Base-by-base conservation (phyloP, 2,888 invertebrate species). In the Magallana nippona region DNA sequence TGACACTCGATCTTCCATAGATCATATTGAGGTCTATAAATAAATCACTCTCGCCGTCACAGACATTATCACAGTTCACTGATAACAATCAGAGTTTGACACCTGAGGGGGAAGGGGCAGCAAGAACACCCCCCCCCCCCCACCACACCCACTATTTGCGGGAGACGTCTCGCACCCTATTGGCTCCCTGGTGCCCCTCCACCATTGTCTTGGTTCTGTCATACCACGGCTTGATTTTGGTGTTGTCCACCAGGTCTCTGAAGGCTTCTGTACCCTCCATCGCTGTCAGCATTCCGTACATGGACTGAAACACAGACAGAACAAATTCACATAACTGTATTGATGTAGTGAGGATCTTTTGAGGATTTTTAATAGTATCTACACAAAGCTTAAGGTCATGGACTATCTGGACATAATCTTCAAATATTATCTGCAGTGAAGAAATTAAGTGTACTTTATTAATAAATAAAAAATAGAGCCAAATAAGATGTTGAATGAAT, bases 201-300 rank as follows among this genome's bases (percentile, higher is more conserved):
- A 97, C 96, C 86, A 95, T 95, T 60, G 95, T 95, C 91, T 97
- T 97, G 94, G 97, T 96, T 13, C 95, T 95, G 88, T 95, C 95
- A 94, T 96, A 98, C 98, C 98, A 97, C 32, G 93, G 94, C 60
- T 96, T 96, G 81, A 98, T 96, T 81, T 96, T 96, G 0, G 98
- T 97, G 85, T 91, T 88, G 90, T 97, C 95, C 1, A 95, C 90
- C 58, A 96, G 95, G 94, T 99, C 99, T 90, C 96, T 95, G 93
- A 99, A 99, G 0, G 99, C 98, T 63, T 95, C 94, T 92, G 98
- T 98, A 0, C 98, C 98, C 94, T 99, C 98, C 93, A 99, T 98
- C 92, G 98, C 98, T 93, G 96, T 97, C 5, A 99, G 95, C 2
- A 98, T 96, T 1, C 99, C 99, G 93, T 96, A 99, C 1, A 98